Percentiles rank a stretch among this genome's conserved stretches.
phyloP scores from a whole-genome alignment of 2,797 vertebrate genomes.

The Paguma larvata region DNA sequence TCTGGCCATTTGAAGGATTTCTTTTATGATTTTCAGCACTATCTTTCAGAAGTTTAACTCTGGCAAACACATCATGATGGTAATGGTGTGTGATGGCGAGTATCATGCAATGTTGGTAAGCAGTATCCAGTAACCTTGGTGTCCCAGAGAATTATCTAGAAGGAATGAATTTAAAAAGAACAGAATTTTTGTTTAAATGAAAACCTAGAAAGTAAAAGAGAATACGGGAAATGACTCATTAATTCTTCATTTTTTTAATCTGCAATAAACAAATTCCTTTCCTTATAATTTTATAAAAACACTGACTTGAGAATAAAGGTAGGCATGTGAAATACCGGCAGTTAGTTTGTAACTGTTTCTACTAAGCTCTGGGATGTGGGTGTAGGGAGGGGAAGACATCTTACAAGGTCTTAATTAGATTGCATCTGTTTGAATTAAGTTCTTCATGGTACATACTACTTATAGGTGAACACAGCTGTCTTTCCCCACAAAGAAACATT shows the following conservation, averaged over 20 bases:
- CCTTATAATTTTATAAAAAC: background rate
- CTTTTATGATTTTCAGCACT: background rate
- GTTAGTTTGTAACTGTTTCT: background rate
- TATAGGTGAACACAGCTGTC: constrained; percentile 67
- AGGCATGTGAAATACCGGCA: background rate
- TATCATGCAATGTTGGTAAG: background rate
- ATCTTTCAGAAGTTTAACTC: background rate
- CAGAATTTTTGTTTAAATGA: background rate
- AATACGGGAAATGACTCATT: background rate
- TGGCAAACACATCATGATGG: background rate
- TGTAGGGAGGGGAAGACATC: background rate
- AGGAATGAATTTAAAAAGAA: background rate
- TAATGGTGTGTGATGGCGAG: background rate
- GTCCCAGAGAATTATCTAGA: background rate
- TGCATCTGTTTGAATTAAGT: constrained; percentile 30
- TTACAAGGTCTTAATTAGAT: constrained; percentile 66
- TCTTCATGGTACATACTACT: constrained; percentile 29
- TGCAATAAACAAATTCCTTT: background rate
- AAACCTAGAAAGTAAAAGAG: background rate
- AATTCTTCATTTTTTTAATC: background rate
- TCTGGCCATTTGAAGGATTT: background rate
- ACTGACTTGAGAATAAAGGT: background rate
- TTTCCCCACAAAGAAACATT: constrained; percentile 39
- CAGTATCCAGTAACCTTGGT: background rate
- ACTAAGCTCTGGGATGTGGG: background rate